Evolutionary conservation across 2,797 vertebrate species (phyloP), one percentile per base, ranked within the genome.

Genomic region (Gallinago stenura): DNA sequence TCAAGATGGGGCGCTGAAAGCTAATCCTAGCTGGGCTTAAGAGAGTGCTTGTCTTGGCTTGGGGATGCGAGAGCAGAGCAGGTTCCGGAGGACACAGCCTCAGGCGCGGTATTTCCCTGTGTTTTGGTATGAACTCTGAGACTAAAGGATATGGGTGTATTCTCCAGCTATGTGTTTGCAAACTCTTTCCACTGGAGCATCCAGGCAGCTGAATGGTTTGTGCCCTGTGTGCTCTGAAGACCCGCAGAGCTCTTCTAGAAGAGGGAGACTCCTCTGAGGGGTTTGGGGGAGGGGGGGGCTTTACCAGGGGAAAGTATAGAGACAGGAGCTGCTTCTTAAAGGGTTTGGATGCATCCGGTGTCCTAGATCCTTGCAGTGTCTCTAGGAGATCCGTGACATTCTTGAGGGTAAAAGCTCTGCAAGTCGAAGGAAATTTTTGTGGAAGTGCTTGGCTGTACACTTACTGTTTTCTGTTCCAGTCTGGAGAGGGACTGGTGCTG

Each of bases 291-390:
- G 39, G 31, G 48, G 39, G 31, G 48, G 51, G 61, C 65, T 68
- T 62, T 35, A 17, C 24, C 13, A 12, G 12, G 17, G 30, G 19
- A 25, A 33, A 9, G 12, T 64, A 18, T 5, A n/a, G 48, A n/a
- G 28, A 22, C 5, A 12, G 0, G 1, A 64, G 15, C 24, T 3
- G 1, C 7, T 43, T 61, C 33, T 43, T 87, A 1, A 3, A 53
- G 20, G 60, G 14, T 0, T 8, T 73, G 48, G 61, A 18, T 70
- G 22, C 21, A 39, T 68, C 16, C 26, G 12, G 12, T 15, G 9
- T 65, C 33, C 15, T 1, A 51, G 31, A 14, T 68, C 18, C 33
- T 30, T 46, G 58, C 24, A 31, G 35, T 43, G 46, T 73, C 15
- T 69, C 22, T 54, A 4, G 45, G 48, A n/a, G 86, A 33, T 45